Percentiles rank a stretch among this genome's conserved stretches.
These are phyloP conservation scores for Erannis defoliaria DNA, from an alignment of 2,888 invertebrate genomes.

Conservation along the genomic window DNA sequence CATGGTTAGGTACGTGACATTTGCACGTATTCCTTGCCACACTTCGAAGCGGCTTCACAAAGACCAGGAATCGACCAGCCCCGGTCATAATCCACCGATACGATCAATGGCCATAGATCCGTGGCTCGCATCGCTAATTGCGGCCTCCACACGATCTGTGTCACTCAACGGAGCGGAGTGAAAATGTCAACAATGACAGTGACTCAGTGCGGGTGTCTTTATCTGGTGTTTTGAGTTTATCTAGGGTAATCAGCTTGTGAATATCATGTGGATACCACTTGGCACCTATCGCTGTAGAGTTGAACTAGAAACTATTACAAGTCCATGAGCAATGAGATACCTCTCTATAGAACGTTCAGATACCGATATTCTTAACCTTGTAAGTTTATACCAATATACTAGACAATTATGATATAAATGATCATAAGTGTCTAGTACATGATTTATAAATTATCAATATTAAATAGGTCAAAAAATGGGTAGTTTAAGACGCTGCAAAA, in stretches of 20 bases:
- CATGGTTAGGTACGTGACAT: not conserved
- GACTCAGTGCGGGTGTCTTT: not conserved
- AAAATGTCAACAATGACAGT: slow-evolving; percentile 34
- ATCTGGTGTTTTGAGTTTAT: slow-evolving; percentile 3
- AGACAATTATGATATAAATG: too few relatives aligned
- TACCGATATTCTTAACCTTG: too few relatives aligned
- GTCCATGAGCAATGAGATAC: too few relatives aligned
- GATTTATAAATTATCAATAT: too few relatives aligned
- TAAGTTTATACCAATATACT: too few relatives aligned
- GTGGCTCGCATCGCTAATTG: slow-evolving; percentile 31
- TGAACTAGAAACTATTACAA: not conserved
- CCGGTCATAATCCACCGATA: slow-evolving; percentile 20
- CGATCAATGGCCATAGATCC: slow-evolving; percentile 27
- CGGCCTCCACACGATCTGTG: slow-evolving; percentile 30
- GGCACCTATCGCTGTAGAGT: not conserved
- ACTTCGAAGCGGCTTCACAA: slow-evolving; percentile 15
- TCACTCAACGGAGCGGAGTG: slow-evolving; percentile 26
- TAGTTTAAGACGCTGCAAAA: too few relatives aligned
- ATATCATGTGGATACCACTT: not conserved
- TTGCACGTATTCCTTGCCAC: slow-evolving; percentile 1
- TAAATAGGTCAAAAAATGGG: too few relatives aligned
- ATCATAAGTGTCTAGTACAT: too few relatives aligned
- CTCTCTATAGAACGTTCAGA: too few relatives aligned
- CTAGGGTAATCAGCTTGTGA: slow-evolving; percentile 6
- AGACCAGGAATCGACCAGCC: slow-evolving; percentile 14